Conservation (phyloP, 53 echinoderm and acorn worm genomes). For the Stichopus horrens region DNA sequence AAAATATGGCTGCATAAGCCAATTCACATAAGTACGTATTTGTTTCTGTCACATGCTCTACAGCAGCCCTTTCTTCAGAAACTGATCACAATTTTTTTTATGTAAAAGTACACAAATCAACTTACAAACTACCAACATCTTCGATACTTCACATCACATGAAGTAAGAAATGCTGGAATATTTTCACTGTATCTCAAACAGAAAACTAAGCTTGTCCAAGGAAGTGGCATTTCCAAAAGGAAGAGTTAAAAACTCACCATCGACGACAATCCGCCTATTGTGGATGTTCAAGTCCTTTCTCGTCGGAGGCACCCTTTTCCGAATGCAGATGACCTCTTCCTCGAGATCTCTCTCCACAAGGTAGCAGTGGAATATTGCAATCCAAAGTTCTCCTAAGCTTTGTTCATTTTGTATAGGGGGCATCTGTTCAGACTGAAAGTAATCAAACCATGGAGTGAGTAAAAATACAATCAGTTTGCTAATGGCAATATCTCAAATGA, state of each 20-base stretch:
- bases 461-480: no score
- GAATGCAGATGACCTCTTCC: constrained; percentile 75
- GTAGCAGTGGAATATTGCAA: constrained; percentile 79
- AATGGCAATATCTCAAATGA: no score
- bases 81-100: not conserved
- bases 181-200: no score
- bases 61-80: not conserved
- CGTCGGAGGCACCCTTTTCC: constrained; percentile 60
- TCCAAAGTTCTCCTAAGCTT: constrained; percentile 78
- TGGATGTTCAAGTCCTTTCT: constrained; percentile 74
- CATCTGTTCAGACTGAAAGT: constrained; percentile 53
- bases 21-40: no score
- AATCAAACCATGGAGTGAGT: no score
- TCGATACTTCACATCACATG: not conserved
- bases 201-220: not conserved
- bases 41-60: no score
- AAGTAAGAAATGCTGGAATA: not conserved
- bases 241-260: constrained; percentile 55
- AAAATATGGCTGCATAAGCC: no score
- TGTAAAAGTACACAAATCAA: not conserved
- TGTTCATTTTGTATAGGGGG: constrained; percentile 57
- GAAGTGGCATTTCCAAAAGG: not conserved
- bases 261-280: constrained; percentile 79
- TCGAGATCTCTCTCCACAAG: constrained; percentile 69
- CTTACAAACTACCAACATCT: no score